Base-by-base conservation (phyloP, 2,797 vertebrate species). In the Alca torda region DNA sequence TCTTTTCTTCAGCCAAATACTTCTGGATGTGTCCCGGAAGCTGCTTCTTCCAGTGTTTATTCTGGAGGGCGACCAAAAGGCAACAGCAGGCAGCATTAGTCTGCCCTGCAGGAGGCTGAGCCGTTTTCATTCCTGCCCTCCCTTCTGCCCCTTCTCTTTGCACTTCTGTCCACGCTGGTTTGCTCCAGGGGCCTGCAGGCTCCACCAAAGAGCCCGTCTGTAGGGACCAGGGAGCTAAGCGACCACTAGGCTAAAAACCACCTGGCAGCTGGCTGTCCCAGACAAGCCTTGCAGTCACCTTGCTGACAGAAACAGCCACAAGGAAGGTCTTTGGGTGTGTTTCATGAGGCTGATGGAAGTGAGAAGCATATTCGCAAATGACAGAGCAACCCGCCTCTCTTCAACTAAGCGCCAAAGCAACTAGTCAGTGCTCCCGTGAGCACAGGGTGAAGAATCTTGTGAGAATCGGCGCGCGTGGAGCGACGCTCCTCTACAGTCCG, bases 391-490 rank as follows among this genome's bases (percentile, higher is more conserved):
- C 6, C 1, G 3, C n/a, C 9, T 35, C 39, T 54, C 78, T 48
- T 26, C 56, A 23, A 8, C 26, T 6, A n/a, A 48, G 35, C 18
- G 31, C 39, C 45, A 50, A 37, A 80, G 57, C 43, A 39, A 28
- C 18, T 15, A 39, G 35, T 20, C 57, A 48, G 41, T 5, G 25
- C 25, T 13, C 43, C 56, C 8, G 3, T 21, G 45, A 50, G 33
- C 26, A 28, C 65, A 31, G 17, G 19, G 35, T 13, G 57, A 54
- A 26, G 72, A 56, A 51, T 9, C 57, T 20, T 30, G 37, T 17
- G 23, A 45, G 33, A 39, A 59, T 5, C 0, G 4, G 13, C 30
- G 10, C 13, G 23, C 4, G 3, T 6, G 2, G n/a, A 68, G 54
- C 8, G 2, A 33, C 1, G 4, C 45, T 39, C 5, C 53, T 50